These are phyloP conservation scores for Brachionus sp. DNA, from an alignment of 1,140 invertebrate species.

Conservation along the genomic window DNA sequence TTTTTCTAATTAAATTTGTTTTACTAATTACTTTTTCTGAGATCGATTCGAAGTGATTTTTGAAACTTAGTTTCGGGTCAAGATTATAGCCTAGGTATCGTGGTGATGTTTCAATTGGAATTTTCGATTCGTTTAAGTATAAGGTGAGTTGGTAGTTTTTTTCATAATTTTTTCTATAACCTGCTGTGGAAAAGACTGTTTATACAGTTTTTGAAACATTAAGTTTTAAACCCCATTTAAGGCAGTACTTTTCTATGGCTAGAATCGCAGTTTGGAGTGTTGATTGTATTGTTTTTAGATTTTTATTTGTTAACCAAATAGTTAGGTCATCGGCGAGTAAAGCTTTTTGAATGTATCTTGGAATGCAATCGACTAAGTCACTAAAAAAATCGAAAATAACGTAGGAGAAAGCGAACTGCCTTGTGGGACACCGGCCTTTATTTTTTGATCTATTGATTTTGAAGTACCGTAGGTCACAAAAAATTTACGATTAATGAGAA, in stretches of 20 bases:
- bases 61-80: background rate
- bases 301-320: background rate
- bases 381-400: background rate
- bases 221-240: background rate
- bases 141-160: background rate
- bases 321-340: background rate
- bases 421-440: background rate
- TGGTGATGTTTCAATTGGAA: background rate
- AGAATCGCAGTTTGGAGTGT: background rate
- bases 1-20: background rate
- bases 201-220: background rate
- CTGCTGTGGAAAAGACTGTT: too few relatives aligned
- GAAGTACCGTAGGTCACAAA: background rate
- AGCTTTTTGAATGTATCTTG: background rate
- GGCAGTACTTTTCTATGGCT: background rate
- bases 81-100: background rate
- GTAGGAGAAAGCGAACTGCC: background rate
- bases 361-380: background rate
- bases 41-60: background rate
- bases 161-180: too few relatives aligned
- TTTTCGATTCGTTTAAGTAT: background rate
- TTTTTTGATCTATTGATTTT: background rate
- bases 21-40: background rate
- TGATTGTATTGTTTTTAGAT: background rate
- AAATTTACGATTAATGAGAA: background rate